Evolutionary conservation across 2,888 invertebrate genomes (phyloP), one percentile per base, ranked within the genome.

Genomic region (Gonocerus acuteangulatus): DNA sequence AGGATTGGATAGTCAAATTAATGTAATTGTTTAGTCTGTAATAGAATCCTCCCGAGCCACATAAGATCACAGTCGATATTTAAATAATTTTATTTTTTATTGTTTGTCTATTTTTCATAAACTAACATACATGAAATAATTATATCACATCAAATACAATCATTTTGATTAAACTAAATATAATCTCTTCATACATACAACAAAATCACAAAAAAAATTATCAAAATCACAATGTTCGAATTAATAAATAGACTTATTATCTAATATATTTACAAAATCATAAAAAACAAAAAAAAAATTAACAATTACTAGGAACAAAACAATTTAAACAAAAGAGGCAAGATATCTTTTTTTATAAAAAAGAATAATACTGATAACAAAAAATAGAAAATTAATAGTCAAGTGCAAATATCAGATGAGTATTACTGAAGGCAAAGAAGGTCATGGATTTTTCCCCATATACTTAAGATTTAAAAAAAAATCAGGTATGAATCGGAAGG

Each of bases 161-260:
- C 54, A 54, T 54, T 54, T 54, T 54, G 54, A 54, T 54, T 54
- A 2, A 54, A 54, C 54, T 54, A 54, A 54, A 54, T 21, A 54
- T 47, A 47, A 15, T 54, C 54, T 54, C 54, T 21, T 42, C 16
- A 54, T 22, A 54, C 19, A 54, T 42, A 39, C 54, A 36, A 54
- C 36, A 51, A 51, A 51, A 51, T 51, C 18, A 49, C 23, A 23
- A 49, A 48, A 51, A 19, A 52, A 54, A 36, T 15, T 16, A 54
- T 54, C 9, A 54, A 54, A 54, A 54, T 54, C 54, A 54, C 39
- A 54, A 54, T 42, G 21, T 52, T 42, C 54, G 34, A 13, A n/a
- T 39, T 54, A 54, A 54, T 54, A 54, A 54, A 54, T 54, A 54
- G 42, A 54, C 47, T 19, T 19, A 54, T 21, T 22, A 15, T 9